These are phyloP conservation scores for Cladopsammia gracilis DNA, from an alignment of 64 coral and sea anemone genomes.

Conservation along the genomic window DNA sequence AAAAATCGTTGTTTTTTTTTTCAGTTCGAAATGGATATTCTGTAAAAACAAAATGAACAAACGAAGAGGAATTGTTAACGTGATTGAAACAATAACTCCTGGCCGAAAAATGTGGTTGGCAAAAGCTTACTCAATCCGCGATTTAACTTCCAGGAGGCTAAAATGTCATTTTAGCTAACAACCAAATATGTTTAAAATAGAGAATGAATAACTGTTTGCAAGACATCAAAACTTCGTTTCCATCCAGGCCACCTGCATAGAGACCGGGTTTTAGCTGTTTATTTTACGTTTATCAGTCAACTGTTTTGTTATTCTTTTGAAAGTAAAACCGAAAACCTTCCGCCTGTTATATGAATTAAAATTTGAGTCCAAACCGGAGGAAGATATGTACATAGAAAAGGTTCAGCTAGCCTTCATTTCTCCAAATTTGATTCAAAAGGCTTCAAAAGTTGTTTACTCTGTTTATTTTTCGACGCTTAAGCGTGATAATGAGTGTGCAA, in stretches of 20 bases:
- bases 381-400: slow-evolving; percentile 13
- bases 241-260: slow-evolving; percentile 35
- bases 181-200: slow-evolving; percentile 24
- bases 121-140: slow-evolving; percentile 24
- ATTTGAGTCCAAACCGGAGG: slow-evolving; percentile 6
- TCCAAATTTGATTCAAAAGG: slow-evolving; percentile 54
- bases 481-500: slow-evolving; percentile 85
- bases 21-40: not conserved
- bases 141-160: slow-evolving; percentile 2
- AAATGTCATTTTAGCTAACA: slow-evolving; percentile 52
- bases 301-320: slow-evolving; percentile 23
- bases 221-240: slow-evolving; percentile 32
- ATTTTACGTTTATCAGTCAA: slow-evolving; percentile 42
- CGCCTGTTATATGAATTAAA: not conserved
- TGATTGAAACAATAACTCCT: not conserved
- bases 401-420: slow-evolving; percentile 14
- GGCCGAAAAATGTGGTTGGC: not conserved
- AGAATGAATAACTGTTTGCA: slow-evolving; percentile 42
- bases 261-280: slow-evolving; percentile 32
- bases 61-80: slow-evolving; percentile 34
- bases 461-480: slow-evolving; percentile 72
- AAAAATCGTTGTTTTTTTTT: not conserved
- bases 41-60: not conserved
- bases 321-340: not conserved
- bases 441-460: slow-evolving; percentile 56